Evolutionary conservation across 2,113 vertebrate species (phyloP), one percentile per base, ranked within the genome.

Genomic region (Antechinus stuartii): DNA sequence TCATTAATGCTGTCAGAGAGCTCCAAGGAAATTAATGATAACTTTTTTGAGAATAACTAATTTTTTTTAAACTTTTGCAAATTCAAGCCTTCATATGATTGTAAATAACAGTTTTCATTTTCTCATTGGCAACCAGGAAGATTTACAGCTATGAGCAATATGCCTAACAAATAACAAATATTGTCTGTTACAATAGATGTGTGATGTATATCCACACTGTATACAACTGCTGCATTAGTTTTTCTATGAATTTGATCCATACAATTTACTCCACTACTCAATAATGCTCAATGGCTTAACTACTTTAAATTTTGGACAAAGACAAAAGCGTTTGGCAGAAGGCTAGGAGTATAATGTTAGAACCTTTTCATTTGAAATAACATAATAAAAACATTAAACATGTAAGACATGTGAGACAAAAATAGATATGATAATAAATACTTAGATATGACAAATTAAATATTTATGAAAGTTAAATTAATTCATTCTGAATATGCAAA

Each of bases 401-500:
- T 61, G n/a, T 8, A 94, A n/a, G 46, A 61, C 93, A 47, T 93
- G 90, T 23, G 91, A 95, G 55, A 93, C n/a, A 92, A 91, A 90
- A 12, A 95, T 89, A 90, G 12, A 27, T 47, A 27, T 47, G 90
- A 94, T 25, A 94, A 52, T 52, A 52, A 52, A 52, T 52, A 52
- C 50, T 52, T 52, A 52, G 30, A 89, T 90, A 95, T 92, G 55
- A 96, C 90, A 97, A 94, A 68, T 46, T 90, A 94, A 96, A 84
- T 54, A 94, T 30, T 52, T 94, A n/a, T 56, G 84, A 56, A 94
- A 95, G 54, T 46, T 93, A 96, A 92, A 93, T 7, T 89, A 57
- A 91, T 93, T 96, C 56, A 90, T 93, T 96, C 89, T 95, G 90
- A 95, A 93, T 96, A 91, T 93, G 94, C 27, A 94, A 96, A 95